Percentiles rank a stretch among this genome's conserved stretches.
Conservation (phyloP, 2,113 vertebrate genomes). For the Rhegmatorhina hoffmannsi region DNA sequence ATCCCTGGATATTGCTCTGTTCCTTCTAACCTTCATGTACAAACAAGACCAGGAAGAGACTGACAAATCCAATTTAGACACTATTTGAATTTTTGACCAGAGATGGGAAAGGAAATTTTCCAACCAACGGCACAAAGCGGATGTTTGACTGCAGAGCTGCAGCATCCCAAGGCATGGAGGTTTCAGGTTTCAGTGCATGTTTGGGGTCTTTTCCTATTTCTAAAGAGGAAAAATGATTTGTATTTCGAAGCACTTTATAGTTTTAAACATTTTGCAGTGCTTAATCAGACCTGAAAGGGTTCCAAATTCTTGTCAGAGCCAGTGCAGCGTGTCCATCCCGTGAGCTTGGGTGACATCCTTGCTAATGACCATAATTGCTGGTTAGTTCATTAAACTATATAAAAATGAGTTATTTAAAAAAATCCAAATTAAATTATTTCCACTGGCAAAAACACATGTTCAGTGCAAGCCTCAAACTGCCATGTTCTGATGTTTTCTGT, state of each 20-base stretch:
- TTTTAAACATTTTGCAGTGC: slow-evolving; percentile 61
- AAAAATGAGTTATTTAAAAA: neutral
- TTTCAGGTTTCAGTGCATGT: slow-evolving; percentile 73
- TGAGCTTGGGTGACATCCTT: slow-evolving; percentile 28
- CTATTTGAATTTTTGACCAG: slow-evolving; percentile 51
- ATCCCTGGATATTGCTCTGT: slow-evolving; percentile 94
- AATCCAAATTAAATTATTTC: neutral
- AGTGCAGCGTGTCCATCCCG: neutral
- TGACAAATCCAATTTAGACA: slow-evolving; percentile 69
- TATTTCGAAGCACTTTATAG: slow-evolving; percentile 72
- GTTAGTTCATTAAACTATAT: slow-evolving; percentile 24
- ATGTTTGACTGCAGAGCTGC: slow-evolving; percentile 39
- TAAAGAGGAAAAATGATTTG: slow-evolving; percentile 56
- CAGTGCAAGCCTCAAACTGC: slow-evolving; percentile 53
- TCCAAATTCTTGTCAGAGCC: slow-evolving; percentile 36
- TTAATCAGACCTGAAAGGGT: slow-evolving; percentile 35
- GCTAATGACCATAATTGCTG: slow-evolving; percentile 19
- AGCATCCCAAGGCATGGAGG: slow-evolving; percentile 46
- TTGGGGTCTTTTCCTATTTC: slow-evolving; percentile 59
- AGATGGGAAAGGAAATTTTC: neutral
- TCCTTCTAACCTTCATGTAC: slow-evolving; percentile 95
- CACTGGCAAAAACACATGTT: slow-evolving; percentile 27
- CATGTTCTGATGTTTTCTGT: slow-evolving; percentile 39
- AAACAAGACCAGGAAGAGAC: slow-evolving; percentile 76
- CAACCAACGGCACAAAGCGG: slow-evolving; percentile 35